A percentile compares a stretch with the other conserved stretches of the same genome.
These are phyloP conservation scores for Psilanteris sp. DNA, from an alignment of 1,140 invertebrate genomes.

Conservation along the genomic window DNA sequence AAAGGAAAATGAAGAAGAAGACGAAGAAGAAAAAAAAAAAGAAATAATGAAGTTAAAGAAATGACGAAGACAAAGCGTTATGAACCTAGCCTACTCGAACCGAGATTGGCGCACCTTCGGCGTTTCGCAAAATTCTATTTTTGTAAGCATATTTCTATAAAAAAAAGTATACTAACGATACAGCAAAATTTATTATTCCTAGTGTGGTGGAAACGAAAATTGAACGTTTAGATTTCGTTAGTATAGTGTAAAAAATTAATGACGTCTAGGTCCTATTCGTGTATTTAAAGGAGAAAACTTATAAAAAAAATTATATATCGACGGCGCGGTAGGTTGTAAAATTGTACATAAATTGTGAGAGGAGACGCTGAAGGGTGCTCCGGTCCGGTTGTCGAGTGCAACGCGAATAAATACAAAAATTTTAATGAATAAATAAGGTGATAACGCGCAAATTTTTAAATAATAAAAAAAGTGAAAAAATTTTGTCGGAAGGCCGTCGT, in stretches of 20 bases:
- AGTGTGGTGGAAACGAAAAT: slow-evolving; percentile 80
- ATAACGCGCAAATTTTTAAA: slow-evolving; percentile 62
- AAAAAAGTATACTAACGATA: slow-evolving; percentile 80
- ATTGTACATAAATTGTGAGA: slow-evolving; percentile 81
- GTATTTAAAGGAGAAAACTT: slow-evolving; percentile 74
- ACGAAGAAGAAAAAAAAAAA: slow-evolving; percentile 20
- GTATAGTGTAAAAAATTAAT: slow-evolving; percentile 81
- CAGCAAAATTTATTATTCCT: slow-evolving; percentile 81
- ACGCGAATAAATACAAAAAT: slow-evolving; percentile 68
- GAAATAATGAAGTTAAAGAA: slow-evolving; percentile 45
- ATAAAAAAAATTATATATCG: slow-evolving; percentile 80
- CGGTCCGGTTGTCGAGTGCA: slow-evolving; percentile 66
- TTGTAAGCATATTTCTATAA: slow-evolving; percentile 82
- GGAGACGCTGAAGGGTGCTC: slow-evolving; percentile 75
- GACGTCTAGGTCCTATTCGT: slow-evolving; percentile 81
- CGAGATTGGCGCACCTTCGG: slow-evolving; percentile 73
- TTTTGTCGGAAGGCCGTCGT: slow-evolving; percentile 70
- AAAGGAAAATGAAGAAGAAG: slow-evolving; percentile 21
- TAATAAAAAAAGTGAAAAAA: slow-evolving; percentile 54
- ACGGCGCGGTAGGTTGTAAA: slow-evolving; percentile 80
- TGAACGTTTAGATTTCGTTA: slow-evolving; percentile 81
- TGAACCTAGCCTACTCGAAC: slow-evolving; percentile 72
- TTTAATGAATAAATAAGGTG: slow-evolving; percentile 67
- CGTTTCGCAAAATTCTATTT: slow-evolving; percentile 81
- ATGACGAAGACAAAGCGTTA: slow-evolving; percentile 67